Percentiles rank a stretch among this genome's conserved stretches.
Evolutionary conservation across 2,888 invertebrate species (phyloP).

Genomic region (Aradus depressus): DNA sequence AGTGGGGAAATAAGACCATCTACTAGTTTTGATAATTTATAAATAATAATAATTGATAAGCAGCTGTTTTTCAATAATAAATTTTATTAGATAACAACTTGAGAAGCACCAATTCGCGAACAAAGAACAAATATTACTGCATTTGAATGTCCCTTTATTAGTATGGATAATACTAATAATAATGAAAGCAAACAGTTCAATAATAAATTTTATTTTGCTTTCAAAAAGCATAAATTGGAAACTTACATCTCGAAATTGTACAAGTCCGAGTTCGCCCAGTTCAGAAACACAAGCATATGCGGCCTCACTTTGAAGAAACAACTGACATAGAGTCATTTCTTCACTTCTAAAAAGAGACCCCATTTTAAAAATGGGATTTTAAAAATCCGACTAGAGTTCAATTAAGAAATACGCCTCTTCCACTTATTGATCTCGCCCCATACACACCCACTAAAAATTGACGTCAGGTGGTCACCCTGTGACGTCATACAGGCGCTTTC

Average conservation of each 20-base stretch:
- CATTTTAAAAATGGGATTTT: no score
- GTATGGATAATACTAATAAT: background rate
- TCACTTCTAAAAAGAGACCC: conserved; percentile 32
- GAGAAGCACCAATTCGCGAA: no score
- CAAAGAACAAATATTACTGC: no score
- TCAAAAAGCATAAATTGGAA: background rate
- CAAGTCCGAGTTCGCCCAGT: conserved; percentile 51
- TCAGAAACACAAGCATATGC: conserved; percentile 52
- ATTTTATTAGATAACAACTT: no score
- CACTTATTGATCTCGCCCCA: conserved; percentile 7
- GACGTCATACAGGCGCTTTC: background rate
- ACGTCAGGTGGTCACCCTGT: conserved; percentile 10
- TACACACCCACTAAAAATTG: conserved; percentile 18
- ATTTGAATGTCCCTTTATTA: no score
- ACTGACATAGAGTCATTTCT: conserved; percentile 30
- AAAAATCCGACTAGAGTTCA: background rate
- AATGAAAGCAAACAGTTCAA: background rate
- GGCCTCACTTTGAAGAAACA: conserved; percentile 35
- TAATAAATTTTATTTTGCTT: background rate
- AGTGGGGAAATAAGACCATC: no score
- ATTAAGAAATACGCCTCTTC: background rate
- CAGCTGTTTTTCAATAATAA: no score
- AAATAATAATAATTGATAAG: no score
- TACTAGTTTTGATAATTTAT: no score
- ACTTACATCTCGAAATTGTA: conserved; percentile 46